These are phyloP conservation scores for Microctenopoma steveboyesi DNA, from an alignment of 2,797 vertebrate species.

Conservation along the genomic window DNA sequence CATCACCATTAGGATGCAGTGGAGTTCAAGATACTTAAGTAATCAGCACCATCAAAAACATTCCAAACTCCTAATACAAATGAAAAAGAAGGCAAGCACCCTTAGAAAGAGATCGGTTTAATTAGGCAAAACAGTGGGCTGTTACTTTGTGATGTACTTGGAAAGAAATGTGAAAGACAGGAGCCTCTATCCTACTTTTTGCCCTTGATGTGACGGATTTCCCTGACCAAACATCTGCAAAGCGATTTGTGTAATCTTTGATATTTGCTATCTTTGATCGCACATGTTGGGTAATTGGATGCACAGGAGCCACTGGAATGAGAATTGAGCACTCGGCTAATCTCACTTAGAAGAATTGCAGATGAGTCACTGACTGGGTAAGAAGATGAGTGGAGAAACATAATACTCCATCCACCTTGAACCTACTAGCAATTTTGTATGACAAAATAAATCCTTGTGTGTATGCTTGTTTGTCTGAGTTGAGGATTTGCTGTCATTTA, in stretches of 20 bases:
- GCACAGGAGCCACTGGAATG: constrained; percentile 50
- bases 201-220: constrained; percentile 30
- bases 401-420: constrained; percentile 45
- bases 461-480: constrained; percentile 2
- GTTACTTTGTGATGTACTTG: constrained; percentile 27
- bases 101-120: constrained; percentile 49
- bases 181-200: constrained; percentile 7
- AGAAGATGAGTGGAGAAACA: constrained; percentile 17
- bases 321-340: constrained; percentile 59
- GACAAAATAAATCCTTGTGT: not conserved
- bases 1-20: constrained; percentile 58
- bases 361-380: constrained; percentile 45
- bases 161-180: constrained; percentile 33
- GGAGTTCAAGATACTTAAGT: constrained; percentile 57
- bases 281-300: constrained; percentile 49
- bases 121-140: constrained; percentile 34
- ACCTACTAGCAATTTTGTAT: not conserved
- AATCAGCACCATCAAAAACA: constrained; percentile 57
- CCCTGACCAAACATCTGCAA: constrained; percentile 31
- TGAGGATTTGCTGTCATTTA: not conserved
- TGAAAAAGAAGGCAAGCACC: constrained; percentile 31
- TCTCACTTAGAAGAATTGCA: constrained; percentile 57
- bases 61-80: constrained; percentile 48
- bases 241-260: constrained; percentile 42
- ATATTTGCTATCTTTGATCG: constrained; percentile 53